phyloP scores from a whole-genome alignment of 2,797 vertebrate genomes.

The Sphenopsis melanotis region DNA sequence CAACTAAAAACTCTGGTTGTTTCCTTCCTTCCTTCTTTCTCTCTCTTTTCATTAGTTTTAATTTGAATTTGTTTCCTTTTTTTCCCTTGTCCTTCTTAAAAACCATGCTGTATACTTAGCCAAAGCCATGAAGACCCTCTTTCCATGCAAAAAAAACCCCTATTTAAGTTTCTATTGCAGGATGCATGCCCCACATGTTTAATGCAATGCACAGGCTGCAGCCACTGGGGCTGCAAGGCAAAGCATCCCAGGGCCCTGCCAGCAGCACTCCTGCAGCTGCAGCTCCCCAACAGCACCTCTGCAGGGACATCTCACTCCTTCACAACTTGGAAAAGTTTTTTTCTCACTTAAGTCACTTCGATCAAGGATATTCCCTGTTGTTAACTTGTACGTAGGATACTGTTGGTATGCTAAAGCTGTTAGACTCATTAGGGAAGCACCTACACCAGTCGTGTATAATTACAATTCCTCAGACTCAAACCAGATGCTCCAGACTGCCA shows the following conservation, averaged over 20 bases:
- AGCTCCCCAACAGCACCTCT: not conserved
- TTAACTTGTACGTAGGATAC: not conserved
- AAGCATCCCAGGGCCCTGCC: not conserved
- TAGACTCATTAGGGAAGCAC: not conserved
- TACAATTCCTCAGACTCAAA: not conserved
- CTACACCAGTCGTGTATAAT: not conserved
- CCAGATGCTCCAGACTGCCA: not conserved
- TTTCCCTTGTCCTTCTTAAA: not conserved
- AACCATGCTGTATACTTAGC: not conserved
- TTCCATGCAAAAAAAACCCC: not conserved
- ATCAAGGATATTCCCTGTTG: not conserved
- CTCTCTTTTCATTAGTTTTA: not conserved
- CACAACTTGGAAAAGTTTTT: not conserved
- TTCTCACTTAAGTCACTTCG: not conserved
- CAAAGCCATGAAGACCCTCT: not conserved
- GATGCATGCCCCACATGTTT: not conserved
- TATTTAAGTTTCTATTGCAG: not conserved
- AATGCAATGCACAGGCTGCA: not conserved
- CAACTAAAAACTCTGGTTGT: conserved; percentile 3
- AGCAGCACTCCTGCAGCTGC: not conserved
- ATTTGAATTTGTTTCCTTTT: not conserved
- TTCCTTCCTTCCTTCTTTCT: not conserved
- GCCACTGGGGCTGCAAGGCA: not conserved
- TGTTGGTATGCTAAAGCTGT: not conserved
- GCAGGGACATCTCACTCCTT: not conserved